Conservation (phyloP, 1,140 invertebrate species). For the Cotesia vestalis region DNA sequence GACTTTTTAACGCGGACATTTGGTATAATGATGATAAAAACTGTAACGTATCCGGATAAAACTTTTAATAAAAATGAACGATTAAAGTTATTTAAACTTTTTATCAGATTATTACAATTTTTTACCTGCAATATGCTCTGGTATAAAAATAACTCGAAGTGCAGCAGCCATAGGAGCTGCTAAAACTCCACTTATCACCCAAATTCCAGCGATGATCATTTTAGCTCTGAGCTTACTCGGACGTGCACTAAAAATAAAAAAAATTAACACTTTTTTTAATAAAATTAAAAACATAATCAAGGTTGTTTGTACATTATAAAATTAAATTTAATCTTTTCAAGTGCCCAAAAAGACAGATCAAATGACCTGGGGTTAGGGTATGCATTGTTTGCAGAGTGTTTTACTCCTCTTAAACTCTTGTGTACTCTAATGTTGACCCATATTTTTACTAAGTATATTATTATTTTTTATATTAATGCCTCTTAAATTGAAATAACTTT, state of each 20-base stretch:
- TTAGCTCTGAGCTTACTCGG: slow-evolving; percentile 76
- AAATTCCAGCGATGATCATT: slow-evolving; percentile 75
- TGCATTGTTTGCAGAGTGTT: background rate
- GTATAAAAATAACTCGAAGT: slow-evolving; percentile 67
- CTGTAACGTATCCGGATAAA: too few species aligned
- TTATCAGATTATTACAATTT: too few species aligned
- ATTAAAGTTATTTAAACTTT: too few species aligned
- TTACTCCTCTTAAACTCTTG: background rate
- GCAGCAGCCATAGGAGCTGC: slow-evolving; percentile 76
- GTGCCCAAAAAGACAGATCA: too few species aligned
- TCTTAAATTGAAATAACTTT: slow-evolving; percentile 37
- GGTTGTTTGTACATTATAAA: too few species aligned
- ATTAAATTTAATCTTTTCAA: too few species aligned
- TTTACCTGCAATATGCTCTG: slow-evolving; percentile 47
- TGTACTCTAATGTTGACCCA: background rate
- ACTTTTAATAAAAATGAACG: too few species aligned
- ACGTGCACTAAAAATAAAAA: slow-evolving; percentile 68
- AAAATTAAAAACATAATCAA: too few species aligned
- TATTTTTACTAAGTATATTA: background rate
- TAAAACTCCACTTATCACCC: slow-evolving; percentile 70
- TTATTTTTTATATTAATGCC: too few species aligned
- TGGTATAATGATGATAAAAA: too few species aligned
- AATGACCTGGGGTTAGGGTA: too few species aligned
- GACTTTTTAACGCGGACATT: too few species aligned
- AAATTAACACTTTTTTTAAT: slow-evolving; percentile 24